Percentiles rank a stretch among this genome's conserved stretches.
Evolutionary conservation across 2,113 vertebrate genomes (phyloP).

Genomic region (Puffinus mauretanicus): DNA sequence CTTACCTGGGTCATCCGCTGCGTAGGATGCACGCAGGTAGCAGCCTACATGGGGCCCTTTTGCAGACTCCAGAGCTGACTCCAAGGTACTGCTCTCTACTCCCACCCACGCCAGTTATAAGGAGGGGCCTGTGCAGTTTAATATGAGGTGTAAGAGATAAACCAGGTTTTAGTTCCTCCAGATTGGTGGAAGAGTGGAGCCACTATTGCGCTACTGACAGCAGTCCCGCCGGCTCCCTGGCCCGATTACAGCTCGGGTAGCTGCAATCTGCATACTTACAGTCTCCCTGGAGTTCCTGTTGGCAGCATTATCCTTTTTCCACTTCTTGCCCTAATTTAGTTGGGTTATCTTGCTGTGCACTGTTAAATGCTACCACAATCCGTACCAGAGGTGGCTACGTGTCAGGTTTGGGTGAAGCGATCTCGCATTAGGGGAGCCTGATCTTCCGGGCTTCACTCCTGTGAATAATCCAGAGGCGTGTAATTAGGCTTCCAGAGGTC

Average conservation of each 20-base stretch:
- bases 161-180: not conserved
- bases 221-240: not conserved
- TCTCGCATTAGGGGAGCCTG: not conserved
- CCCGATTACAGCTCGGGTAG: not conserved
- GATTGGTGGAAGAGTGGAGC: not conserved
- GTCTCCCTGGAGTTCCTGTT: not conserved
- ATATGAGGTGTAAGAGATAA: not conserved
- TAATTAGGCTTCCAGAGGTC: not conserved
- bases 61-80: not conserved
- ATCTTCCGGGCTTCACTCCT: not conserved
- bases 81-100: not conserved
- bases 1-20: not conserved
- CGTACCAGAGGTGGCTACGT: not conserved
- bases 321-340: slow-evolving; percentile 23
- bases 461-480: not conserved
- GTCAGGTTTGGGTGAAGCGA: not conserved
- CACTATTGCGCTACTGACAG: not conserved
- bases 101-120: not conserved
- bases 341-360: not conserved
- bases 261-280: slow-evolving; percentile 16
- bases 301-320: slow-evolving; percentile 21
- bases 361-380: not conserved
- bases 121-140: not conserved
- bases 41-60: not conserved
- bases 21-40: not conserved